Evolutionary conservation across 2,113 vertebrate species (phyloP), one percentile per base, ranked within the genome.

Genomic region (human (Homo sapiens)): DNA sequence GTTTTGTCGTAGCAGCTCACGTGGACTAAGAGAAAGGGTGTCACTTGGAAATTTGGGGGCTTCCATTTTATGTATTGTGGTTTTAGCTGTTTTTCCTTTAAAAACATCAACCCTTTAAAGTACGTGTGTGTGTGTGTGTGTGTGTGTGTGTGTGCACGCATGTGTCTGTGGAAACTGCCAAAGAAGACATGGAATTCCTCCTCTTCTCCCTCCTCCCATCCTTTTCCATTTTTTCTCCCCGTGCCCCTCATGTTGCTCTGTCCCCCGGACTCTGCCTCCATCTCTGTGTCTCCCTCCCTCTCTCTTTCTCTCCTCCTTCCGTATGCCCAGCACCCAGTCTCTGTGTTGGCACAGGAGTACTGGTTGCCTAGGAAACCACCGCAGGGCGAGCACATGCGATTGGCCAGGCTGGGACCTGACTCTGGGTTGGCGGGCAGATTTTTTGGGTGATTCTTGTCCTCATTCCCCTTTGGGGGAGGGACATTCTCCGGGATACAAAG

Each of bases 331-430:
- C 90, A 78, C 90, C 97, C 92, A 90, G 50, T 79, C 84, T 93
- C 83, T 85, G 88, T 72, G 93, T 84, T 93, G 93, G 98, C 96
- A 93, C 61, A 75, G 75, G 93, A 96, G 95, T 94, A 45, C 79
- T 43, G 79, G 98, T 98, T 97, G 81, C 98, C 98, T 97, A 97
- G 98, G 98, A 94, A 98, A 98, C 97, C 72, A 73, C 73, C 82
- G n/a, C 94, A 75, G 88, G 96, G 78, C 5, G 18, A 90, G 43
- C 93, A 73, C 75, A 86, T 81, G 85, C 10, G 97, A 98, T 97
- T 97, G 97, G 96, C 95, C 75, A 87, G 90, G 61, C 95, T 86
- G 66, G 89, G 94, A 81, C 90, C 68, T 16, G 96, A 90, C 95
- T 98, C 96, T 84, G 64, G 83, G 97, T 94, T 98, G 97, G 93